A percentile compares a stretch with the other conserved stretches of the same genome.
Evolutionary conservation across 2,797 vertebrate genomes (phyloP).

Genomic region (Taeniopygia guttata): DNA sequence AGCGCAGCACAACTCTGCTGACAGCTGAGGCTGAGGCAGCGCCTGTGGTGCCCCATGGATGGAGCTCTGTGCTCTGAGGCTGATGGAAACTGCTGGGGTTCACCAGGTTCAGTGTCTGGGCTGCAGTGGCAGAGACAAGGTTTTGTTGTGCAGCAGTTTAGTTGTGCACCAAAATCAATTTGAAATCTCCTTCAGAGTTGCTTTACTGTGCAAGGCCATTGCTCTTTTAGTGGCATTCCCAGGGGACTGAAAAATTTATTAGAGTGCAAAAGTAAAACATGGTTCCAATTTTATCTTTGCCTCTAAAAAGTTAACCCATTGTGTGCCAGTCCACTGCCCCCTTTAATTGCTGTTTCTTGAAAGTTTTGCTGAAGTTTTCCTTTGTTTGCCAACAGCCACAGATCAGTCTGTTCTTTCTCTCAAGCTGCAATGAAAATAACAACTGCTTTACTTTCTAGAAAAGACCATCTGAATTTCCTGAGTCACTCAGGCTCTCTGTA

Average conservation of each 20-base stretch:
- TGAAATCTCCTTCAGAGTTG: not conserved
- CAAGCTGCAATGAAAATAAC: not conserved
- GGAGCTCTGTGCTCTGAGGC: not conserved
- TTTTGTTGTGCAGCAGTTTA: not conserved
- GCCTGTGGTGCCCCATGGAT: rapidly evolving
- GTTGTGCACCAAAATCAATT: not conserved
- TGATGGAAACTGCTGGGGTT: not conserved
- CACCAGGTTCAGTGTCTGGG: not conserved
- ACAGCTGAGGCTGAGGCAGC: not conserved
- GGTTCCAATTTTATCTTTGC: constrained; percentile 30
- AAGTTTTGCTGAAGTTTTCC: not conserved
- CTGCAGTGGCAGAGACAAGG: not conserved
- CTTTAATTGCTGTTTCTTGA: not conserved
- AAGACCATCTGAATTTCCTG: not conserved
- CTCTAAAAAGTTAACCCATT: not conserved
- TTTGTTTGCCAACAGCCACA: not conserved
- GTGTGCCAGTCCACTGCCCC: not conserved
- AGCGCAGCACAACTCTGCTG: not conserved
- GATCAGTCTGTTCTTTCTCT: not conserved
- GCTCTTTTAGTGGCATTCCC: not conserved
- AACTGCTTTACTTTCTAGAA: not conserved
- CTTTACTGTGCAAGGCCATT: not conserved
- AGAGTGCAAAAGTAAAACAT: constrained; percentile 21
- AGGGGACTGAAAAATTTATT: not conserved
- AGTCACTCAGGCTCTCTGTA: not conserved